Evolutionary conservation across 2,888 invertebrate genomes (phyloP), one percentile per base, ranked within the genome.

Genomic region (Sialis lutaria): DNA sequence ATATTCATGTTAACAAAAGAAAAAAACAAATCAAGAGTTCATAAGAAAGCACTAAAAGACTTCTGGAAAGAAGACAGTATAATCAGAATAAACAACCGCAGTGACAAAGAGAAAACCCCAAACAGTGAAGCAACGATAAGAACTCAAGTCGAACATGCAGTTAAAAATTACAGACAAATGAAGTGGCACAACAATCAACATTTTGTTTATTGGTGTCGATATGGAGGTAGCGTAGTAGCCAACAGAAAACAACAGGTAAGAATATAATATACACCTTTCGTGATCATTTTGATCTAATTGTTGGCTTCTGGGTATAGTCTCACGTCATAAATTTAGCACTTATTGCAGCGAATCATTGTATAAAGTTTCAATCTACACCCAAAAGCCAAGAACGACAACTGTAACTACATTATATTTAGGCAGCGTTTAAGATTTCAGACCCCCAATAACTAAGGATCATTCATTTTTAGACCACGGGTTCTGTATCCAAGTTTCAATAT

Each of bases 21-120:
- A 63, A 74, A 73, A 61, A 56, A 55, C 30, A 55, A 55, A 44
- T 53, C 74, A 64, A 75, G 77, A 61, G 72, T 78, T 54, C 64
- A 73, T 53, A 73, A 69, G 63, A 72, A 74, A 54, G 72, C 74
- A 52, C 63, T 82, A 59, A 66, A 72, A 59, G 74, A 77, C 52
- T 78, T 81, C 60, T 82, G 82, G 82, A 74, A 73, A 55, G 70
- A 73, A 55, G 77, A 74, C 56, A 77, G 77, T 55, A 73, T 73
- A 56, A 71, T 82, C 59, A 70, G 80, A 55, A 82, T 82, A 59
- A 80, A 80, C 64, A 82, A 82, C 59, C 77, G 79, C 57, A 74
- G 74, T 55, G 82, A 82, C 63, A 79, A 79, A 58, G 76, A 75
- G 58, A 77, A 79, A 60, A 68, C 72, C 44, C 74, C 79, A 37